Conservation (phyloP, 2,888 invertebrate genomes). For the Ennomos quercinarius region DNA sequence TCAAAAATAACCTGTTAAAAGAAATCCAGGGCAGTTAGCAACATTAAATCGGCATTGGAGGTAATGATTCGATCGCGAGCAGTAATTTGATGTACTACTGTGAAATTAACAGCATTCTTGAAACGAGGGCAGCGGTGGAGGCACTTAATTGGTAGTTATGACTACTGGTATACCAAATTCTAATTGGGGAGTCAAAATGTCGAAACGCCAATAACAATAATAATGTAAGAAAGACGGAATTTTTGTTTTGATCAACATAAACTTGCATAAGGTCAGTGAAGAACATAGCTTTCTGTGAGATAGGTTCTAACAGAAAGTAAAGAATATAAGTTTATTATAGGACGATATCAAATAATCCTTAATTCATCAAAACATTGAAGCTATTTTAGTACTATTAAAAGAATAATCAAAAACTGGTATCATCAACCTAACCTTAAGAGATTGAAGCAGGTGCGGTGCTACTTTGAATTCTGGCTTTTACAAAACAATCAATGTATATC, state of each 20-base stretch:
- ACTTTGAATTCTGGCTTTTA: not conserved
- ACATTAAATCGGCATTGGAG: conserved; percentile 19
- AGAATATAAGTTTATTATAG: too few relatives aligned
- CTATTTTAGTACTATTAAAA: too few relatives aligned
- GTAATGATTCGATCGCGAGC: conserved; percentile 23
- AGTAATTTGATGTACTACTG: conserved; percentile 36
- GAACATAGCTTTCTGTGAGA: too few relatives aligned
- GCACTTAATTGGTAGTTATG: conserved; percentile 1
- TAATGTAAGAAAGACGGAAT: too few relatives aligned
- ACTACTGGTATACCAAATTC: conserved; percentile 8
- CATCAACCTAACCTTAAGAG: too few relatives aligned
- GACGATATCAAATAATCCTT: not conserved
- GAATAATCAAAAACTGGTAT: too few relatives aligned
- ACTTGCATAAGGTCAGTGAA: too few relatives aligned
- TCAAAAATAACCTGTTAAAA: conserved; percentile 40
- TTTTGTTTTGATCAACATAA: too few relatives aligned
- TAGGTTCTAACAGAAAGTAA: too few relatives aligned
- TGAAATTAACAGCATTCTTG: conserved; percentile 35
- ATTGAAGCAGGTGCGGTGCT: not conserved
- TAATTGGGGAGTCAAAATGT: conserved; percentile 3
- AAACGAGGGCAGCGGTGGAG: conserved; percentile 10
- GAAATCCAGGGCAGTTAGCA: conserved; percentile 41
- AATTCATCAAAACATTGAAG: too few relatives aligned
- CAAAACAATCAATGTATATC: not conserved
- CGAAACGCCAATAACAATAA: not conserved